Conservation (phyloP, 2,797 vertebrate genomes). For the Stomatorhinus walkeri region DNA sequence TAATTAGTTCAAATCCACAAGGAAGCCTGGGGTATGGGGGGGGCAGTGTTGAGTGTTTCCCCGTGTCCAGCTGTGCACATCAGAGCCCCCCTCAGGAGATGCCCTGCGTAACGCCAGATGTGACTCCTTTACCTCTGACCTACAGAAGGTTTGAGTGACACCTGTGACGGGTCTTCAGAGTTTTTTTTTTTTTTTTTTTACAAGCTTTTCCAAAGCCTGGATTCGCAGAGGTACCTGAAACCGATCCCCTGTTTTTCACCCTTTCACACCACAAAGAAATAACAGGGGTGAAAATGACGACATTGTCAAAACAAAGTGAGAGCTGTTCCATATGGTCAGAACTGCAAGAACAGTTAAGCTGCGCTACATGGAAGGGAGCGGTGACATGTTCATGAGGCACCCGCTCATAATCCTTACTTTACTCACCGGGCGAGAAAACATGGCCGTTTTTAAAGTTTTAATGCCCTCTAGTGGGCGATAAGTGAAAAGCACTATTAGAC, state of each 20-base stretch:
- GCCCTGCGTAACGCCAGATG: not conserved
- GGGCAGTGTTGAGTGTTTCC: not conserved
- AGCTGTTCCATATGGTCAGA: constrained; percentile 6
- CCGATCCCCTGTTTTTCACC: not conserved
- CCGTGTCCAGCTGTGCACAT: not conserved
- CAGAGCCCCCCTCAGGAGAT: not conserved
- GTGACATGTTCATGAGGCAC: not conserved
- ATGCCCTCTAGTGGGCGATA: constrained; percentile 10
- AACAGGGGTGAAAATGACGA: not conserved
- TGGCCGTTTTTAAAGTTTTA: not conserved
- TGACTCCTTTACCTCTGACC: not conserved
- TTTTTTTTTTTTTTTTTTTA: not conserved
- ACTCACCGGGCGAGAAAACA: not conserved
- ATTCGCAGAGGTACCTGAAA: not conserved
- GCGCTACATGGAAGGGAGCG: not conserved
- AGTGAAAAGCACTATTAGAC: not conserved
- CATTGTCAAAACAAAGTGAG: not conserved
- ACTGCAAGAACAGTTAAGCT: not conserved
- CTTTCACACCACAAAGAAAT: not conserved
- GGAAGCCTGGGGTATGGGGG: not conserved
- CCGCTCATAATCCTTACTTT: not conserved
- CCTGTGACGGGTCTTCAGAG: not conserved
- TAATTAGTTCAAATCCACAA: not conserved
- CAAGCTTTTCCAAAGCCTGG: not conserved
- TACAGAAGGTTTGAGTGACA: not conserved